Conservation (phyloP, 53 echinoderm and acorn worm species). For the Apostichopus leukothele region DNA sequence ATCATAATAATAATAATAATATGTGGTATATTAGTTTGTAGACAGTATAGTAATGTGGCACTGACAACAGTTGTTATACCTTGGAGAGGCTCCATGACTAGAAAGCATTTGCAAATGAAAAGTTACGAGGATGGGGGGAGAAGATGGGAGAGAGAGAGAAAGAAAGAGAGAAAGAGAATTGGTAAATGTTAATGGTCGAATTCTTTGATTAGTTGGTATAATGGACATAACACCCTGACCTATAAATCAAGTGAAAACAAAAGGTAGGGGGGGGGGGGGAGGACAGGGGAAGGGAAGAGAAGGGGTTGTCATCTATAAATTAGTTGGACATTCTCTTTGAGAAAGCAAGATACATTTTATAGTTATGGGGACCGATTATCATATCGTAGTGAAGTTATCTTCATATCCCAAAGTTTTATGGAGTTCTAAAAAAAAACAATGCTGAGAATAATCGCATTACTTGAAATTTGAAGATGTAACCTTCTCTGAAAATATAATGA, state of each 20-base stretch:
- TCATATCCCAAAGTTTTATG: no score
- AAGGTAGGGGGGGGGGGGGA: background rate
- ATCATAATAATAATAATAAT: background rate
- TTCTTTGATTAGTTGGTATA: background rate
- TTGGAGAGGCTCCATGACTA: slow-evolving; percentile 82
- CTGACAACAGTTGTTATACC: slow-evolving; percentile 51
- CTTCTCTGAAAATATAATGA: no score
- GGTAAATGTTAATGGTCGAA: background rate
- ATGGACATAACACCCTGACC: background rate
- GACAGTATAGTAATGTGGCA: background rate
- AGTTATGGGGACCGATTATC: no score
- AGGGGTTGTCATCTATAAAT: no score
- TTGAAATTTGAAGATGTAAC: no score
- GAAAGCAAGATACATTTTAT: no score
- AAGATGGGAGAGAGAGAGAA: slow-evolving; percentile 36
- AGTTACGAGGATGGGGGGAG: slow-evolving; percentile 34
- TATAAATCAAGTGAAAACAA: background rate
- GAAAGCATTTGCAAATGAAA: slow-evolving; percentile 43
- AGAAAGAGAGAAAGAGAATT: slow-evolving; percentile 17
- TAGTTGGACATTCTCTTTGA: no score
- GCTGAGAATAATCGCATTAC: no score
- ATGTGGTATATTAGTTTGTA: background rate
- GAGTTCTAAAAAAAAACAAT: no score
- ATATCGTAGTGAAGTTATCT: no score
- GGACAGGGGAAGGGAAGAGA: background rate